phyloP scores from a whole-genome alignment of 2,888 invertebrate genomes.

The Drosophila quasianomalipes region DNA sequence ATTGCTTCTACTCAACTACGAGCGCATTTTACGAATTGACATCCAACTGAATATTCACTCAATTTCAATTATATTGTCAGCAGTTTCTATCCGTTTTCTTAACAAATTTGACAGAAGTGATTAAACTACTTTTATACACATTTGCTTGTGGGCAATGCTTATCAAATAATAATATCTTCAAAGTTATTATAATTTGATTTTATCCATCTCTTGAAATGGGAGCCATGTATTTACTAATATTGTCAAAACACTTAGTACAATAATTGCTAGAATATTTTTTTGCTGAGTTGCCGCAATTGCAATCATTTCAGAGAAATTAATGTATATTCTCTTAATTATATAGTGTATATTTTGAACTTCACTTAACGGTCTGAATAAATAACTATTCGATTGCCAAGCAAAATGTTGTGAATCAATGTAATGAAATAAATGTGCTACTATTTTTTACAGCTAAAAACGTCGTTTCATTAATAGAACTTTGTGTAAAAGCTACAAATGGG shows the following conservation, averaged over 20 bases:
- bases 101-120: slow-evolving; percentile 12
- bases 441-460: background rate
- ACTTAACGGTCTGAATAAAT: background rate
- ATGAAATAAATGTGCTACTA: background rate
- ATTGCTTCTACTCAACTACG: slow-evolving; percentile 15
- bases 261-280: background rate
- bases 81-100: slow-evolving; percentile 13
- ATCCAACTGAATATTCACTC: slow-evolving; percentile 47
- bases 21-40: slow-evolving; percentile 12
- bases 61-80: slow-evolving; percentile 45
- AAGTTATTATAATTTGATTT: background rate
- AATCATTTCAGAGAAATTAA: no score
- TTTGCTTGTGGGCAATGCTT: background rate
- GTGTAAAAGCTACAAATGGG: background rate
- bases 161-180: background rate
- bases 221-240: background rate
- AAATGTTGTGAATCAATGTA: background rate
- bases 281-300: no score
- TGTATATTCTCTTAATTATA: background rate
- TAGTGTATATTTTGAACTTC: background rate
- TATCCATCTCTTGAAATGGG: background rate
- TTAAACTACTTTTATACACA: background rate
- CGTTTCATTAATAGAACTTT: background rate
- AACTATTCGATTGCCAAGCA: background rate
- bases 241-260: background rate